Base-by-base conservation (phyloP, 2,797 vertebrate genomes). In the Sebastes steindachneri region DNA sequence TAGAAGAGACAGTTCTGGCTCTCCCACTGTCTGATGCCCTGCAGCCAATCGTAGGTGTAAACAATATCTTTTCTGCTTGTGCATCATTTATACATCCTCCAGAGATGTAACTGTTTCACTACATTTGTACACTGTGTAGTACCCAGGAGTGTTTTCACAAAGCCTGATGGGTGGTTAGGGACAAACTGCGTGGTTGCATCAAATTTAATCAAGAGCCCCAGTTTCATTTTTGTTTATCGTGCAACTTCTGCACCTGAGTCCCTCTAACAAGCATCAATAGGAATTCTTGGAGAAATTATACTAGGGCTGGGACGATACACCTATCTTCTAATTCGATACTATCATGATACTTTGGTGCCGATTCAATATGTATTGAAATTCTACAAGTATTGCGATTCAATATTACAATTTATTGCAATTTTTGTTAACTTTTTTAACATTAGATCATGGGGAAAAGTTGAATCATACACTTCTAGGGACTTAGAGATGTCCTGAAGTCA, bases 161-260 rank as follows among this genome's bases (percentile, higher is more conserved):
- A 68, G 64, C 33, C 48, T 79, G 60, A 74, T 10, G n/a, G 48
- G 26, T n/a, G 53, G 25, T 59, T 75, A n/a, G 21, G 63, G 71
- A 66, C 33, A 64, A 3, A 45, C 29, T 66, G 51, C 21, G 9
- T 72, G 6, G 48, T 29, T 69, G 28, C 59, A 62, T 23, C 10
- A 26, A 67, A 77, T 83, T 21, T 60, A 82, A 76, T 78, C 55
- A 73, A 72, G 60, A 8, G 25, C 33, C 1, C 1, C 1, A 5
- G 17, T 57, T 73, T 65, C 7, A 55, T 28, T 70, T 68, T 62
- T 68, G 14, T 75, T 68, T 28, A 68, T 79, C 6, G 21, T 71
- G 17, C 37, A 51, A 33, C 21, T 53, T 67, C 33, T 71, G n/a
- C 62, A 51, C 31, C 29, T 26, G 33, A 45, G 23, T 75, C 19